Conservation (phyloP, 1,140 invertebrate species). For the Leptinotarsa defecta region DNA sequence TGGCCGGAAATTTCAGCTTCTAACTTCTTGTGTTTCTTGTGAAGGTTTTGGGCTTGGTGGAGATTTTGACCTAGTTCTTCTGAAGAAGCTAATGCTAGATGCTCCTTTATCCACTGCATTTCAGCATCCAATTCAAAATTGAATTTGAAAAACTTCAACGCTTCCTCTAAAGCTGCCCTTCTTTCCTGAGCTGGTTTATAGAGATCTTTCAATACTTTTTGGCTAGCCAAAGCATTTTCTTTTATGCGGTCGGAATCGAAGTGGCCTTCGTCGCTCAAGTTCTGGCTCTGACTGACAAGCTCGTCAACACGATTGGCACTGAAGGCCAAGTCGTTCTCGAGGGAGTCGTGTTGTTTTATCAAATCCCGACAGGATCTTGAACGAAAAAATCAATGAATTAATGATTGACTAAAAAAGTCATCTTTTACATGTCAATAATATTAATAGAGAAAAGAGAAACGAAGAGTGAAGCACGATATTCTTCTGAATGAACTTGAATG, state of each 20-base stretch:
- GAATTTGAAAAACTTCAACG: slow-evolving; percentile 85
- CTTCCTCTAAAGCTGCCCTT: slow-evolving; percentile 80
- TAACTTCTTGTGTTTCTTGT: slow-evolving; percentile 93
- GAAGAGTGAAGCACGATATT: too few relatives aligned
- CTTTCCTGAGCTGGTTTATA: slow-evolving; percentile 68
- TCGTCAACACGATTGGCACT: slow-evolving; percentile 79
- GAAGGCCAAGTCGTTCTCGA: slow-evolving; percentile 80
- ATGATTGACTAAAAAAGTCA: background rate
- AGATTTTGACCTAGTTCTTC: slow-evolving; percentile 79
- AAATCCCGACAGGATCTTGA: slow-evolving; percentile 78
- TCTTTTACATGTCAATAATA: too few relatives aligned
- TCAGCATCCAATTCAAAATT: slow-evolving; percentile 92
- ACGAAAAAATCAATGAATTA: background rate
- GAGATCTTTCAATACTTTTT: slow-evolving; percentile 67
- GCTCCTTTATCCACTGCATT: slow-evolving; percentile 94
- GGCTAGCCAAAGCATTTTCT: slow-evolving; percentile 75
- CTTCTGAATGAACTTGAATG: too few relatives aligned
- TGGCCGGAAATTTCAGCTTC: slow-evolving; percentile 84
- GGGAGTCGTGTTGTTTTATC: slow-evolving; percentile 81
- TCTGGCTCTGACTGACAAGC: slow-evolving; percentile 77
- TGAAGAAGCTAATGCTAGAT: slow-evolving; percentile 78
- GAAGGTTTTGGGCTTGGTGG: slow-evolving; percentile 87
- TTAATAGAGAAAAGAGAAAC: too few relatives aligned
- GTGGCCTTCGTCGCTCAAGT: slow-evolving; percentile 91
- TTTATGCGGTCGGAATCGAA: slow-evolving; percentile 89